Base-by-base conservation (phyloP, 2,113 vertebrate species). In the Dipodomys merriami region DNA sequence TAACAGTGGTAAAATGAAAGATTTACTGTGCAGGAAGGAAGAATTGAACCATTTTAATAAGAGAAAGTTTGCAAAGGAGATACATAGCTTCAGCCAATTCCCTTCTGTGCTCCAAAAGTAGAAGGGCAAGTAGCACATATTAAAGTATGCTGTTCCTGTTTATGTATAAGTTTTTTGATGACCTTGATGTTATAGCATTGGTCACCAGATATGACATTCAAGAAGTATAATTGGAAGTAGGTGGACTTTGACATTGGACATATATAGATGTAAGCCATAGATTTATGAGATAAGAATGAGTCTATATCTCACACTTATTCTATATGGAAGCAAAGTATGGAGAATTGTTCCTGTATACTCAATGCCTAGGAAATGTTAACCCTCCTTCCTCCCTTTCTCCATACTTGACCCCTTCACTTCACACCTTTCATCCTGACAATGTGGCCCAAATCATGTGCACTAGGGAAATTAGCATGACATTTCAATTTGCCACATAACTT, bases 1-100 rank as follows among this genome's bases (percentile, higher is more conserved):
- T 27, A 23, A 3, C 1, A 9, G 62, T 4, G 30, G 57, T 44
- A 64, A 81, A 62, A 44, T 29, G 72, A 29, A 95, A 82, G 68
- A 71, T 33, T 44, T 82, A 73, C 0, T 29, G 74, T 67, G 35
- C 11, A 93, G 53, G 25, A 83, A 76, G 85, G 53, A 65, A 85
- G 16, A 11, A 20, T 87, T 89, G 33, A 96, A 87, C 68, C 78
- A 7, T 74, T 86, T 65, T 53, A 90, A n/a, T 79, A 88, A 86
- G 5, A 86, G 11, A 64, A 60, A 82, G 73, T 67, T 57, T 72
- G 25, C 39, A 73, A 0, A 13, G 33, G 46, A 83, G 80, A 91
- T 67, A 83, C 27, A 90, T 53, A 92, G n/a, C 19, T 85, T 18
- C 39, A 18, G 12, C 25, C 78, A 46, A 76, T 76, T 92, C 44